These are phyloP conservation scores for Acrobasis repandana DNA, from an alignment of 2,888 invertebrate species.

Conservation along the genomic window DNA sequence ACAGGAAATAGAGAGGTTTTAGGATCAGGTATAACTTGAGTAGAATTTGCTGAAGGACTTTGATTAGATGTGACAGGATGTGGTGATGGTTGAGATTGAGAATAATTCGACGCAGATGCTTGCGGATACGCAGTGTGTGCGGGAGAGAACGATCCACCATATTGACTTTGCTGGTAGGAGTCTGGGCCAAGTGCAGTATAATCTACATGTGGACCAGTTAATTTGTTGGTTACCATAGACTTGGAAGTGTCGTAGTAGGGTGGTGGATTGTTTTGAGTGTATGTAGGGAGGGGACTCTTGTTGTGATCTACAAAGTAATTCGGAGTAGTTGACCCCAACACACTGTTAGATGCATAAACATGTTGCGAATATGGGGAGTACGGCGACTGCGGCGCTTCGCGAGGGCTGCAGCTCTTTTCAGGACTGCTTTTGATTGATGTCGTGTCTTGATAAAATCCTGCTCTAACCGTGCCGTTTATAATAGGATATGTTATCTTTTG, in stretches of 20 bases:
- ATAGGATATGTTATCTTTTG: slow-evolving; percentile 87
- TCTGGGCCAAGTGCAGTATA: slow-evolving; percentile 80
- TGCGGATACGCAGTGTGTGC: slow-evolving; percentile 66
- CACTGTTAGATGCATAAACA: slow-evolving; percentile 70
- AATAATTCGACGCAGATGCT: slow-evolving; percentile 55
- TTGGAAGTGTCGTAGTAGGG: slow-evolving; percentile 85
- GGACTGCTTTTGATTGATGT: slow-evolving; percentile 92
- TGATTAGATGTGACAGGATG: slow-evolving; percentile 46
- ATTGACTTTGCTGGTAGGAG: slow-evolving; percentile 79
- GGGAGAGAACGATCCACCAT: slow-evolving; percentile 66
- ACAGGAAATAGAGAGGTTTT: slow-evolving; percentile 82
- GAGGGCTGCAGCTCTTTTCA: slow-evolving; percentile 91
- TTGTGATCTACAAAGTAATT: slow-evolving; percentile 73
- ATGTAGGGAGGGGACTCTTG: slow-evolving; percentile 72
- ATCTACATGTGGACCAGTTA: slow-evolving; percentile 79
- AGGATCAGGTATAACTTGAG: slow-evolving; percentile 53
- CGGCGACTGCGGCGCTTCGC: slow-evolving; percentile 85
- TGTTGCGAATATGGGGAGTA: slow-evolving; percentile 75
- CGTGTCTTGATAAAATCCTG: slow-evolving; percentile 94
- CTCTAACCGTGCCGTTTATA: slow-evolving; percentile 92
- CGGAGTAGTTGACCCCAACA: slow-evolving; percentile 61
- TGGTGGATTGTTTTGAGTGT: slow-evolving; percentile 71
- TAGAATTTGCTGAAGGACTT: slow-evolving; percentile 43
- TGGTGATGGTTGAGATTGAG: slow-evolving; percentile 58
- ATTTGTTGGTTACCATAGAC: slow-evolving; percentile 67